Base-by-base conservation (phyloP, 2,888 invertebrate species). In the Euphydryas editha region DNA sequence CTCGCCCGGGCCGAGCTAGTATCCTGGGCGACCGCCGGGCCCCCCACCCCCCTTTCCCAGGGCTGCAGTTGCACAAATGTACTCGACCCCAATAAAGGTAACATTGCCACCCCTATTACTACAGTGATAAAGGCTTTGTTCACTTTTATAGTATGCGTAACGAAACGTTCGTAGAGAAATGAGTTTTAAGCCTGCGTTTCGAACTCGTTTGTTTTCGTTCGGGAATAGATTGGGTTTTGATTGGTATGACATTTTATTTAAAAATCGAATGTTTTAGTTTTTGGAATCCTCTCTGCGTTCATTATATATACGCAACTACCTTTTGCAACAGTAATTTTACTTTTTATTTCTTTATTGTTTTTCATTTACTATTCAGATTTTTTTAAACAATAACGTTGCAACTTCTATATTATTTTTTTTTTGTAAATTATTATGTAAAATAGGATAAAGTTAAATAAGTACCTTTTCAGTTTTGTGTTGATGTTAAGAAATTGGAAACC, bases 1-100 rank as follows among this genome's bases (percentile, higher is more conserved):
- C 77, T 79, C 79, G 84, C 87, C 88, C 85, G 88, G 87, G 85
- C 82, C 78, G 73, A 85, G 87, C 88, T 87, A 81, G 89, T 87
- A 83, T 85, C 90, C 88, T 86, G 85, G 90, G 85, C 85, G 84
- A 87, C 88, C 80, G 81, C 56, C 75, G 72, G 69, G 69, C 74
- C 69, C 30, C 30, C 72, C 75, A 59, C 63, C 62, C 78, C 76
- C 74, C 72, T 76, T 75, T 60, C 24, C 68, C 59, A 54, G 66
- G 74, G 79, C 76, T 89, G 88, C 89, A 89, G 81, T 85, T 86
- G 85, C 85, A 83, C 69, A 68, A 67, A 64, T 63, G 57, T 68
- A 63, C 58, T 56, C 60, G 47, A 65, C 60, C 57, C 64, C 61
- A 42, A 61, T 62, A 67, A 62, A 30, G 46, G 55, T 60, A 49